Evolutionary conservation across 2,888 invertebrate species (phyloP).

Genomic region (Elysia crispata): DNA sequence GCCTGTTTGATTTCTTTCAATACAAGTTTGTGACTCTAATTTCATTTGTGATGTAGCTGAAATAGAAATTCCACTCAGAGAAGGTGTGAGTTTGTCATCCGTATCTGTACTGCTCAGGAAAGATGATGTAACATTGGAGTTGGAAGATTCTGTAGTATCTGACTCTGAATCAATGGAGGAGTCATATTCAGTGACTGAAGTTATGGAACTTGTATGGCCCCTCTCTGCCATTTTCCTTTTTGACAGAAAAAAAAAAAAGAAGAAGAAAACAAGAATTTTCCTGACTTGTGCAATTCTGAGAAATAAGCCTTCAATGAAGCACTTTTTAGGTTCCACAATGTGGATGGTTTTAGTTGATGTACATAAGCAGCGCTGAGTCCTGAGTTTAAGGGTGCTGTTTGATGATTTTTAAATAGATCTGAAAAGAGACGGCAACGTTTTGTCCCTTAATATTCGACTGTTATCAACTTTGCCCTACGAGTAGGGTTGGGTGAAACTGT

Average conservation of each 20-base stretch:
- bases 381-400: too few relatives aligned
- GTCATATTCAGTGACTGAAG: conserved; percentile 47
- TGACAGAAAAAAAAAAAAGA: not conserved
- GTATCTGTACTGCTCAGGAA: conserved; percentile 45
- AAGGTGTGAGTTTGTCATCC: conserved; percentile 46
- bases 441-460: too few relatives aligned
- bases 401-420: too few relatives aligned
- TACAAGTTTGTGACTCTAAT: too few relatives aligned
- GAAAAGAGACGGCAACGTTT: too few relatives aligned
- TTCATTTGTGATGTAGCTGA: not conserved
- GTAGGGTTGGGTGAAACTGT: too few relatives aligned
- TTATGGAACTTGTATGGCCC: conserved; percentile 45
- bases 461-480: too few relatives aligned
- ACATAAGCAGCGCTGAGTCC: too few relatives aligned
- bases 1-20: conserved; percentile 10
- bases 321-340: too few relatives aligned
- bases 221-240: conserved; percentile 31
- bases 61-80: conserved; percentile 42
- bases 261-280: not conserved
- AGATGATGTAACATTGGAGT: conserved; percentile 42
- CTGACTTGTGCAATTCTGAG: not conserved
- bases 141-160: conserved; percentile 46
- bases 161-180: conserved; percentile 40
- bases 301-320: not conserved
- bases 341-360: too few relatives aligned